These are phyloP conservation scores for Anoura caudifer DNA, from an alignment of 2,113 vertebrate species.

Conservation along the genomic window DNA sequence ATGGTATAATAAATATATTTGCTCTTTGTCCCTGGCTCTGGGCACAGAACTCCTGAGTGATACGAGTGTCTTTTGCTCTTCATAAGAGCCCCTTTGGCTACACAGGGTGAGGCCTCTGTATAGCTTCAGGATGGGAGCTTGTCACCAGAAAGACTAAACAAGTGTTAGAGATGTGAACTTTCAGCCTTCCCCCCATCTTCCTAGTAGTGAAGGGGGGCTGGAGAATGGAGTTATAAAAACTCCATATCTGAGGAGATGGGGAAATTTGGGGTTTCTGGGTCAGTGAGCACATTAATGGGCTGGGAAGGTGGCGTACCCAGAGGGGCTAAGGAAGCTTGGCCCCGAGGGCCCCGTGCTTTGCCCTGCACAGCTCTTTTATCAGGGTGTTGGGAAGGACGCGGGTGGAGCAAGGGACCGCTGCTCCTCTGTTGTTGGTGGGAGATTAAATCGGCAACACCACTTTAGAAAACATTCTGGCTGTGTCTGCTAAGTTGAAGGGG, in stretches of 20 bases:
- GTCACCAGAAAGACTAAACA: neutral
- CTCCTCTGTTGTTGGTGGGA: neutral
- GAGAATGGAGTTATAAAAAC: neutral
- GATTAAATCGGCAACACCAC: neutral
- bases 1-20: neutral
- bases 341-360: too few species aligned
- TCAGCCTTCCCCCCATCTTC: neutral
- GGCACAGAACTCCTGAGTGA: neutral
- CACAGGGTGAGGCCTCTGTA: neutral
- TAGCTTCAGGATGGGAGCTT: neutral
- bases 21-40: neutral
- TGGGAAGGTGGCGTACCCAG: neutral
- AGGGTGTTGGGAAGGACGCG: neutral
- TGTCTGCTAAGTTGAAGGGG: neutral
- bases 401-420: neutral
- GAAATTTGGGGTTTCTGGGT: neutral
- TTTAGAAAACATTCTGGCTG: neutral
- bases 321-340: neutral
- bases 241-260: too few species aligned
- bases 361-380: neutral
- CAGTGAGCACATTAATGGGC: neutral
- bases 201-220: neutral
- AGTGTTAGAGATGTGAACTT: neutral
- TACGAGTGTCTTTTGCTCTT: neutral
- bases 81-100: neutral